Evolutionary conservation across 2,113 vertebrate genomes (phyloP).

Genomic region (Dromiciops gliroides): DNA sequence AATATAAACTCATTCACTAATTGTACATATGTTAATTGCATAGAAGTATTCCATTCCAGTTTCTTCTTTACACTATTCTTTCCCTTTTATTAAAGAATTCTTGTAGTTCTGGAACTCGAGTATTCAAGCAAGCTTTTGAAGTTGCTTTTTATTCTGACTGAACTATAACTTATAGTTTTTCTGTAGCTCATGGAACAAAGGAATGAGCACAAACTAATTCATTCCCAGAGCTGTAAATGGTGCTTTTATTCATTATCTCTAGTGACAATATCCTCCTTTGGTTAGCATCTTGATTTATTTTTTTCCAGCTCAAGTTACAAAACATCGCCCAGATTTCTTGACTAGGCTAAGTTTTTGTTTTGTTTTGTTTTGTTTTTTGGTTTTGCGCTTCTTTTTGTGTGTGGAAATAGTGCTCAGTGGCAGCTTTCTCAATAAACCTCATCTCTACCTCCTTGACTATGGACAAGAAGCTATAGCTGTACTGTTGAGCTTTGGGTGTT

Average conservation of each 20-base stretch:
- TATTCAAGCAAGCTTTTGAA: constrained; percentile 30
- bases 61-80: neutral
- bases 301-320: neutral
- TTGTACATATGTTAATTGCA: neutral
- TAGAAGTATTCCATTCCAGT: neutral
- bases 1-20: constrained; percentile 25
- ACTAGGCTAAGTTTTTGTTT: no score
- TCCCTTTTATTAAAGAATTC: constrained; percentile 40
- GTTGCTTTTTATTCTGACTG: constrained; percentile 17
- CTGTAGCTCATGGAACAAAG: neutral
- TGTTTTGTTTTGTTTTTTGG: no score
- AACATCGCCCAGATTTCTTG: neutral
- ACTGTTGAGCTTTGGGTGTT: neutral
- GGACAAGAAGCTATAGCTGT: neutral
- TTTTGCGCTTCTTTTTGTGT: no score
- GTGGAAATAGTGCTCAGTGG: neutral
- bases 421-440: neutral
- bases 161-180: neutral
- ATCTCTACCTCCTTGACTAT: neutral
- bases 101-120: neutral
- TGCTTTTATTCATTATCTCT: neutral
- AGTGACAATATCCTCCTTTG: constrained; percentile 23
- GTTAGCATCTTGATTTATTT: neutral
- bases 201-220: constrained; percentile 4
- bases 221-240: neutral